Evolutionary conservation across 92 coral and sea anemone species (phyloP).

Genomic region (Zoanthus solanderi): DNA sequence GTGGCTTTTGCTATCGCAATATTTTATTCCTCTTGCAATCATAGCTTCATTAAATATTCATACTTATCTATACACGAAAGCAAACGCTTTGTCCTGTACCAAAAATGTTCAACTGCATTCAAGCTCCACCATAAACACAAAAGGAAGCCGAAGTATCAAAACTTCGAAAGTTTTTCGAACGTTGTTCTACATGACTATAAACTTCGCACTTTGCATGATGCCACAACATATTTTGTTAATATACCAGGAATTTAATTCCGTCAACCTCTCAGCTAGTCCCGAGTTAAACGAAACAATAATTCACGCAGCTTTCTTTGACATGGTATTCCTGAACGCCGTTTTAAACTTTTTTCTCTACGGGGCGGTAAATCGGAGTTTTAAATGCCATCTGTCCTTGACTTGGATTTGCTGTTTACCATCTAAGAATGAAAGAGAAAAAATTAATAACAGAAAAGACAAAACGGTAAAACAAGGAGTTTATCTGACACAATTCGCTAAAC

Average conservation of each 20-base stretch:
- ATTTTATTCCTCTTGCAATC: not conserved
- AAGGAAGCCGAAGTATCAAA: not conserved
- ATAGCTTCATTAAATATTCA: not conserved
- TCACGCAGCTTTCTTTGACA: slow-evolving; percentile 4
- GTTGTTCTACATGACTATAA: slow-evolving; percentile 13
- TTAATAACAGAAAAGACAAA: not conserved
- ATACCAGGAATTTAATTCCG: not conserved
- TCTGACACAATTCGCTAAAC: not conserved
- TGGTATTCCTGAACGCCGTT: slow-evolving; percentile 27
- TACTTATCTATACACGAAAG: slow-evolving; percentile 14
- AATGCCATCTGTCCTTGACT: not conserved
- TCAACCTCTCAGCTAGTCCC: not conserved
- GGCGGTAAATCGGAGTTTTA: slow-evolving; percentile 25
- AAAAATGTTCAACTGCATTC: not conserved
- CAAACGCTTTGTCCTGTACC: not conserved
- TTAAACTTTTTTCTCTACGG: slow-evolving; percentile 23
- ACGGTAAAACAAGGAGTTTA: not conserved
- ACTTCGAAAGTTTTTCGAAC: slow-evolving; percentile 24
- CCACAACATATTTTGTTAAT: slow-evolving; percentile 5
- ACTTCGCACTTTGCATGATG: slow-evolving; percentile 22
- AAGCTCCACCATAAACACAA: not conserved
- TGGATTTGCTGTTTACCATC: not conserved
- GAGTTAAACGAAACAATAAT: not conserved
- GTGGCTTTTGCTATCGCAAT: slow-evolving; percentile 25
- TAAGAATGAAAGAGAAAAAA: not conserved